These are phyloP conservation scores for Steatocranus sp. DNA, from an alignment of 2,797 vertebrate genomes.

Conservation along the genomic window DNA sequence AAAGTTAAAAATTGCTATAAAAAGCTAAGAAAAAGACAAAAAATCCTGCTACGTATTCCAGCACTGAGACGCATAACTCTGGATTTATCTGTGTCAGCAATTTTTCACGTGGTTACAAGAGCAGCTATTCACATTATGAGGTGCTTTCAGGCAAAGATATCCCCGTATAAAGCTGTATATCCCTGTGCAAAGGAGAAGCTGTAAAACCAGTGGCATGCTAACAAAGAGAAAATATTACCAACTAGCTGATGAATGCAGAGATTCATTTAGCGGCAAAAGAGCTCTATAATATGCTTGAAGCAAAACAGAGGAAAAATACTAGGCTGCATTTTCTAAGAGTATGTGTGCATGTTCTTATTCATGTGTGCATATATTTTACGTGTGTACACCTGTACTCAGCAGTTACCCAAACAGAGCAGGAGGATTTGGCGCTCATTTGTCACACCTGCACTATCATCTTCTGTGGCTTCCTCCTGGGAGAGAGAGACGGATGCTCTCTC, in stretches of 20 bases:
- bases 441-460: conserved; percentile 26
- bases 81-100: background rate
- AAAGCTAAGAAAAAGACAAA: background rate
- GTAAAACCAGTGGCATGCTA: background rate
- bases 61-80: background rate
- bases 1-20: background rate
- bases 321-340: background rate
- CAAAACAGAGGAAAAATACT: background rate
- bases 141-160: background rate
- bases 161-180: background rate
- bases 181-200: background rate
- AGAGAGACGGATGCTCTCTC: conserved; percentile 17
- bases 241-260: background rate
- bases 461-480: conserved; percentile 34
- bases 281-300: background rate
- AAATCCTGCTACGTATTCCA: background rate
- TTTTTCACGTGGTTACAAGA: background rate
- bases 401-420: background rate
- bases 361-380: background rate
- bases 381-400: conserved; percentile 15
- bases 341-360: background rate
- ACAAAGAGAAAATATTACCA: background rate
- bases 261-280: background rate
- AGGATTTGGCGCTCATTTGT: conserved; percentile 39
- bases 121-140: background rate